phyloP scores from a whole-genome alignment of 1,140 invertebrate species.

The Aricia agestis region DNA sequence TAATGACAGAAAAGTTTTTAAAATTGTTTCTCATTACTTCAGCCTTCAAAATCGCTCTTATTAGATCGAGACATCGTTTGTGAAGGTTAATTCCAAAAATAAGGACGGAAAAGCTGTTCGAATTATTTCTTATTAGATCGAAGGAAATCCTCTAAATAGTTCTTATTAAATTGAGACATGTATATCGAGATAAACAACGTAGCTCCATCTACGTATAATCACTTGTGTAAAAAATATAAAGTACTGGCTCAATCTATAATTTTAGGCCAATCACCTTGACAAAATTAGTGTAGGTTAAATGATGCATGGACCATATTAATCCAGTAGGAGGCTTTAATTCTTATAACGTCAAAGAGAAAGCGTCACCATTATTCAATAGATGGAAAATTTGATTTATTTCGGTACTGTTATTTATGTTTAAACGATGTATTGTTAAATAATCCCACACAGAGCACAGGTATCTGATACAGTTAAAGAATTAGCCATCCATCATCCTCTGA shows the following conservation, averaged over 20 bases:
- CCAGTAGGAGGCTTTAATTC: not conserved
- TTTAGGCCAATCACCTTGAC: not conserved
- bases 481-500: slow-evolving; percentile 70
- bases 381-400: slow-evolving; percentile 37
- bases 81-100: too few relatives aligned
- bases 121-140: too few relatives aligned
- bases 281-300: not conserved
- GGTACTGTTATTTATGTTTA: slow-evolving; percentile 43
- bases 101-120: too few relatives aligned
- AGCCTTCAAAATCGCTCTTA: too few relatives aligned
- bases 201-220: too few relatives aligned
- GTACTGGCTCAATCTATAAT: not conserved
- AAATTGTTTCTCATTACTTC: too few relatives aligned
- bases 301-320: not conserved
- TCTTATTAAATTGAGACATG: not conserved
- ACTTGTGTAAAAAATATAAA: too few relatives aligned
- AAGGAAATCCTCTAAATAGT: too few relatives aligned
- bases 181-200: too few relatives aligned
- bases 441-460: slow-evolving; percentile 68
- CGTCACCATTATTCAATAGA: slow-evolving; percentile 11
- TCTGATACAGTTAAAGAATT: slow-evolving; percentile 68
- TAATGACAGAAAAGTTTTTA: too few relatives aligned
- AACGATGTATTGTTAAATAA: slow-evolving; percentile 58
- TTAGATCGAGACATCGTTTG: too few relatives aligned
- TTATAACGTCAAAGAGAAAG: not conserved